phyloP scores from a whole-genome alignment of 2,888 invertebrate genomes.

The Dryocosmus kuriphilus region DNA sequence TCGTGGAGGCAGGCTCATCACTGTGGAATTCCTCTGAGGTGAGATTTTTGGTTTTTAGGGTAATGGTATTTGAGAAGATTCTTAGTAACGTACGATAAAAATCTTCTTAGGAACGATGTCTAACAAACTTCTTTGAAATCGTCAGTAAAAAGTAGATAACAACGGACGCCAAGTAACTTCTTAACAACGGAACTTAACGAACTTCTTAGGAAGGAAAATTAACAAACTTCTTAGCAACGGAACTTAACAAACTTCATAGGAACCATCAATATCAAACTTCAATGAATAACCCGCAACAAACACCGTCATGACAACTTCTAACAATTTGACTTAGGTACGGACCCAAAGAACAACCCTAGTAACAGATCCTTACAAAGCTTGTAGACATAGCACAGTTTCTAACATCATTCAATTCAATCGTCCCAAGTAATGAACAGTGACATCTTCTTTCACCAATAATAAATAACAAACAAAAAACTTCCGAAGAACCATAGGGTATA shows the following conservation, averaged over 20 bases:
- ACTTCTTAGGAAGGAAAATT: not conserved
- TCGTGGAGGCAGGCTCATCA: constrained; percentile 89
- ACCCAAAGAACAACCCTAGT: not conserved
- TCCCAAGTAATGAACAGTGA: too few species aligned
- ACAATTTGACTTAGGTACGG: constrained; percentile 13
- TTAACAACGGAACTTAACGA: not conserved
- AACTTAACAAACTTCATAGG: constrained; percentile 2
- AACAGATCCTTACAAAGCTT: not conserved
- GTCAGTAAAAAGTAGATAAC: not conserved
- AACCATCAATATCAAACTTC: constrained; percentile 2
- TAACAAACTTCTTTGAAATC: constrained; percentile 6
- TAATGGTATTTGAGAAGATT: not conserved
- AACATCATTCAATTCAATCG: too few species aligned
- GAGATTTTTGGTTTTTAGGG: not conserved
- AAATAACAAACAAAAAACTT: too few species aligned
- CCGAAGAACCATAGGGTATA: too few species aligned
- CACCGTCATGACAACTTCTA: not conserved
- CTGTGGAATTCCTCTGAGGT: constrained; percentile 85
- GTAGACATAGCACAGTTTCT: not conserved
- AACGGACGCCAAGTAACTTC: constrained; percentile 1
- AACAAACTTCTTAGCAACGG: constrained; percentile 5
- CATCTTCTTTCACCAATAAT: too few species aligned
- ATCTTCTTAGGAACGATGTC: constrained; percentile 5
- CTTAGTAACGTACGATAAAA: not conserved
- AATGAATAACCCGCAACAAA: constrained; percentile 2